Evolutionary conservation across 1,140 invertebrate genomes (phyloP), one percentile per base, ranked within the genome.

Genomic region (Drosophila triauraria): DNA sequence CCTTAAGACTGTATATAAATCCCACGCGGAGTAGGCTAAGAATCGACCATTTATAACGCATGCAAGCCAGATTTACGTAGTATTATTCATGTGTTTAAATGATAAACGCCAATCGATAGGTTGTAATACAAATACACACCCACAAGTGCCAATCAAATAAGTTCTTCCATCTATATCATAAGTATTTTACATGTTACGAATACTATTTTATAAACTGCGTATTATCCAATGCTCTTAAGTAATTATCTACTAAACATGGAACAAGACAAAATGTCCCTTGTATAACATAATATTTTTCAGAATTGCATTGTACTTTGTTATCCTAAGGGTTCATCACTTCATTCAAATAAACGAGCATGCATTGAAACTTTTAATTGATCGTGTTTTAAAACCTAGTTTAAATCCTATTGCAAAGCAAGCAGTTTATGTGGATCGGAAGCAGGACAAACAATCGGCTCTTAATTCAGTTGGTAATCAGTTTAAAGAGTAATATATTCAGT

Each of bases 141-240:
- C 64, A 60, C 76, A 90, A 85, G 85, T 88, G 85, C 85, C 85
- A 88, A 88, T 88, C 77, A 74, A 74, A 65, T 78, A 70, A 80
- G 84, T 78, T 87, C 80, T 88, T 87, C 84, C 84, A 87, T 47
- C 6, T 74, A 60, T 13, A 7, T 44, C 9, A 17, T 79, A 83
- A 68, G 75, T 54, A 69, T 25, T 46, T 43, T 47, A 23, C 5
- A 43, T 20, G 44, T 48, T 47, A 68, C 35, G 59, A 32, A 75
- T 46, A 69, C 59, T 61, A 60, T 32, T 59, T 44, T 65, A 17
- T 35, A 25, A 56, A 12, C 13, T 56, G 53, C 32, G 0, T n/a
- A 40, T 10, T n/a, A 25, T 25, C 8, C 32, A 60, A 32, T 61
- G 13, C 32, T 35, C 20, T 8, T 8, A 8, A 43, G 43, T 43